phyloP scores from a whole-genome alignment of 2,888 invertebrate species.

The Eristalis pertinax region DNA sequence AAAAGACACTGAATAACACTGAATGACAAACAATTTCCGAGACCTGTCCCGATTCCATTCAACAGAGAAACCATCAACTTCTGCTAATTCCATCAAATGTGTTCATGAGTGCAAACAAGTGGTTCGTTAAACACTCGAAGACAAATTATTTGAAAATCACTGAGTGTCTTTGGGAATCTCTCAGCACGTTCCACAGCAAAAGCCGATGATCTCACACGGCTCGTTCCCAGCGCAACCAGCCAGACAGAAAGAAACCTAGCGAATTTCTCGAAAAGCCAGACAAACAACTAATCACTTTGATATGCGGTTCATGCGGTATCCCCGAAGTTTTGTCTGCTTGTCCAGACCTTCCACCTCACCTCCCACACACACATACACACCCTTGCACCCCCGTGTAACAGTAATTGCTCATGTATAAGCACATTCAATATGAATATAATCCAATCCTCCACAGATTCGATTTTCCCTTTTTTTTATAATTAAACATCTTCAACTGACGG shows the following conservation, averaged over 20 bases:
- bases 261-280: constrained; percentile 21
- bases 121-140: not conserved
- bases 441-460: constrained; percentile 23
- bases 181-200: not conserved
- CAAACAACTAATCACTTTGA: constrained; percentile 17
- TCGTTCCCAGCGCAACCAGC: not conserved
- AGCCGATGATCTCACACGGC: constrained; percentile 3
- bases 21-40: too few species aligned
- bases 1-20: too few species aligned
- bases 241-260: not conserved
- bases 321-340: not conserved
- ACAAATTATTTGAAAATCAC: not conserved
- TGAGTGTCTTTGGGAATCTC: not conserved
- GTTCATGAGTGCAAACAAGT: not conserved
- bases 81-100: too few species aligned
- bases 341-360: not conserved
- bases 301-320: constrained; percentile 13
- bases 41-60: too few species aligned
- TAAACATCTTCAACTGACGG: constrained; percentile 42
- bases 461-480: constrained; percentile 30
- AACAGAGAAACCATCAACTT: too few species aligned
- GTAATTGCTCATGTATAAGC: constrained; percentile 40
- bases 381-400: not conserved
- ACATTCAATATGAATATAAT: constrained; percentile 17
- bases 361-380: not conserved